Percentiles rank a stretch among this genome's conserved stretches.
Evolutionary conservation across 2,797 vertebrate genomes (phyloP).

Genomic region (Todus mexicanus): DNA sequence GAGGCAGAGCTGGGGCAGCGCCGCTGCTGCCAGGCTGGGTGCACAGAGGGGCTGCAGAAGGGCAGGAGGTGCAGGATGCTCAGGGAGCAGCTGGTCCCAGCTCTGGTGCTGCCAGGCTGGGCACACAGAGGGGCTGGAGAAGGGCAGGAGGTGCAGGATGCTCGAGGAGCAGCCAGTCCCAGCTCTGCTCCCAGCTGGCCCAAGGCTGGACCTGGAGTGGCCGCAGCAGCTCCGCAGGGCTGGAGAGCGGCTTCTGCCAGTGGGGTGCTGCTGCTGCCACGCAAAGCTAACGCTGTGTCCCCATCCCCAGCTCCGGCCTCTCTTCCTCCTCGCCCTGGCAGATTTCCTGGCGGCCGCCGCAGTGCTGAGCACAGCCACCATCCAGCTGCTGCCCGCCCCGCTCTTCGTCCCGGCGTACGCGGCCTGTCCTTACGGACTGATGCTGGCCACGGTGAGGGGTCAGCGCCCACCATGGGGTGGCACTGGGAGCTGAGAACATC

Average conservation of each 20-base stretch:
- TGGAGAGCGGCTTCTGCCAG: too few species aligned
- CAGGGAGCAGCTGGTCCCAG: too few species aligned
- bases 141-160: neutral
- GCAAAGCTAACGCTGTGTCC: neutral
- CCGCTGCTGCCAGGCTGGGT: neutral
- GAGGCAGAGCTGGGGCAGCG: neutral
- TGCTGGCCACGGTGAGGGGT: slow-evolving; percentile 74
- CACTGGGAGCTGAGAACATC: too few species aligned
- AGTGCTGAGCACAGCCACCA: slow-evolving; percentile 63
- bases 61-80: neutral
- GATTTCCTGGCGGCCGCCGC: slow-evolving; percentile 77
- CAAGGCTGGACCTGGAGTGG: fast-evolving
- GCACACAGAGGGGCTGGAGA: neutral
- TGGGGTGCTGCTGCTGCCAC: neutral
- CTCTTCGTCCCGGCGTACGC: neutral
- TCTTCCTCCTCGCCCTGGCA: slow-evolving; percentile 80
- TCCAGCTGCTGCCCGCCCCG: slow-evolving; percentile 64
- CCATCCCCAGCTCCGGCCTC: slow-evolving; percentile 70
- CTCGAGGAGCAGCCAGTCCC: too few species aligned
- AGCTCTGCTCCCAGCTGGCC: neutral
- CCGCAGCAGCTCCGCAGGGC: neutral
- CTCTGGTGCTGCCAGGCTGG: neutral
- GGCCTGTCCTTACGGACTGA: slow-evolving; percentile 69
- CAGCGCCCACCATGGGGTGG: fast-evolving
- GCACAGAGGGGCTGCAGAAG: neutral